Percentiles rank a stretch among this genome's conserved stretches.
Conservation (phyloP, 1,140 invertebrate species). For the Drosophila prosaltans region DNA sequence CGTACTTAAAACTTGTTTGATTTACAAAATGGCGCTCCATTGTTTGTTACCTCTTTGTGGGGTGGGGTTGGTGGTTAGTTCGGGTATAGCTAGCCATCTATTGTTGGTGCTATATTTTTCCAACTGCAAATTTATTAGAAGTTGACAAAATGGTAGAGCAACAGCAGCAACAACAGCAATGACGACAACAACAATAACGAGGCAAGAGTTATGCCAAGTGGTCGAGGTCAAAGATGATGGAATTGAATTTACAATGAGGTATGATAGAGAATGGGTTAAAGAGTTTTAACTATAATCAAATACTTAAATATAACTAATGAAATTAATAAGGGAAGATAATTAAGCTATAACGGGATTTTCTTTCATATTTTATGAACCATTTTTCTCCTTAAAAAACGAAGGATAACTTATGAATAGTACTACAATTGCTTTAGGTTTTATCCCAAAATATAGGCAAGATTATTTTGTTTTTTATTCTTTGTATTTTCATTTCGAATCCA, state of each 20-base stretch:
- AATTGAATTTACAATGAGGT: conserved; percentile 4
- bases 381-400: too few species aligned
- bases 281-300: background rate
- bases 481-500: too few species aligned
- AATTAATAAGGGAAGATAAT: too few species aligned
- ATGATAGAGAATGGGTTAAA: background rate
- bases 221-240: conserved; percentile 17
- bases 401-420: too few species aligned
- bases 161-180: conserved; percentile 2
- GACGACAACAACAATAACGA: background rate
- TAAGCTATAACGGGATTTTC: too few species aligned
- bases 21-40: conserved; percentile 54
- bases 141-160: conserved; percentile 45
- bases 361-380: too few species aligned
- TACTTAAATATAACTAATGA: too few species aligned
- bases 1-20: conserved; percentile 56
- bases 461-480: too few species aligned
- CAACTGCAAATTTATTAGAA: conserved; percentile 51
- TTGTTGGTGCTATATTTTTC: conserved; percentile 36
- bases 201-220: conserved; percentile 2
- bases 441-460: too few species aligned
- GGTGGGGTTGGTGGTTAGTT: conserved; percentile 9
- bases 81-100: conserved; percentile 40
- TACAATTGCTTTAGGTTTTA: too few species aligned
- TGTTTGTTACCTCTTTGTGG: conserved; percentile 29